These are phyloP conservation scores for Pogona vitticeps DNA, from an alignment of 2,113 vertebrate genomes.

Conservation along the genomic window DNA sequence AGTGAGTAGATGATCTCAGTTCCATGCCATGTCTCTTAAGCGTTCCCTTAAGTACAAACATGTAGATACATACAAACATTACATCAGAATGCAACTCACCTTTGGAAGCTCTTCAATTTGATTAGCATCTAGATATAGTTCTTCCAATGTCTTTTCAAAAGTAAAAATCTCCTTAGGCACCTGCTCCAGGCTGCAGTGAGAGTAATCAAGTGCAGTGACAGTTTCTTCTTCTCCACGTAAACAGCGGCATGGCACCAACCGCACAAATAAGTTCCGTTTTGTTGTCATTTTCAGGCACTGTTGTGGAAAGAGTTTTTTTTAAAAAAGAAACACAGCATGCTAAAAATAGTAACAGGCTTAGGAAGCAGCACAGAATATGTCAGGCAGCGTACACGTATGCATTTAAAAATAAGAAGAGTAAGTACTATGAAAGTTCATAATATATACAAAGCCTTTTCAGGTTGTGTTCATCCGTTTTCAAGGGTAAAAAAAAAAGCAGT, in stretches of 20 bases:
- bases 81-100: constrained; percentile 79
- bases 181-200: constrained; percentile 98
- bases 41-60: background rate
- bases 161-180: constrained; percentile 98
- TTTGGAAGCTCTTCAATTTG: constrained; percentile 99
- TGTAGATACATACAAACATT: background rate
- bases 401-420: background rate
- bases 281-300: constrained; percentile 95
- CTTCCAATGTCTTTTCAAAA: constrained; percentile 98
- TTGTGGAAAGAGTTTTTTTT: background rate
- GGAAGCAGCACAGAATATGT: background rate
- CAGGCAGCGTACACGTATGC: background rate
- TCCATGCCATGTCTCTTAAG: background rate
- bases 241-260: constrained; percentile 97
- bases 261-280: constrained; percentile 94
- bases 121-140: constrained; percentile 99
- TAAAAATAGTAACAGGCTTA: background rate
- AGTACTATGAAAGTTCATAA: background rate
- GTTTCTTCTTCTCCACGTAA: constrained; percentile 96
- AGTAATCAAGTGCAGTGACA: constrained; percentile 95
- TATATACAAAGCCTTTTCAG: background rate
- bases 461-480: background rate
- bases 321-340: background rate
- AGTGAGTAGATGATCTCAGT: background rate
- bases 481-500: background rate